These are phyloP conservation scores for Drosophila asahinai DNA, from an alignment of 1,140 invertebrate genomes.

Conservation along the genomic window DNA sequence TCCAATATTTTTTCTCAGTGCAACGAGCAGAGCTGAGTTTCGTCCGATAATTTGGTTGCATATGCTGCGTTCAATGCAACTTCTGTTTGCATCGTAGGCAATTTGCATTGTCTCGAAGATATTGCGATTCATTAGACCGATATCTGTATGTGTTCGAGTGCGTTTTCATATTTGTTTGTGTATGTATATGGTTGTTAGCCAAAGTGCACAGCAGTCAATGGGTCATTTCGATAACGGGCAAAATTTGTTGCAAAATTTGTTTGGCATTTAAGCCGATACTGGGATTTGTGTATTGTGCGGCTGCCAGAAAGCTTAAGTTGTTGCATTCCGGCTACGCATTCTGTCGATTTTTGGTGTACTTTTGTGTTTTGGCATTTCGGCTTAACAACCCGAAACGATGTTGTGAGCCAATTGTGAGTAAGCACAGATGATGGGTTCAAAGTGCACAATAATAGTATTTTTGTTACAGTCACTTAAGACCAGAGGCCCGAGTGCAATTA, in stretches of 20 bases:
- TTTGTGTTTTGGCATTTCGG: conserved; percentile 34
- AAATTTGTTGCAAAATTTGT: conserved; percentile 70
- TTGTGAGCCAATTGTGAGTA: conserved; percentile 40
- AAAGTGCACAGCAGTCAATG: conserved; percentile 55
- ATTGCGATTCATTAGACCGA: conserved; percentile 77
- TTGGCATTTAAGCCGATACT: conserved; percentile 38
- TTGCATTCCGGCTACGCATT: conserved; percentile 29
- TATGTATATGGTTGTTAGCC: conserved; percentile 6
- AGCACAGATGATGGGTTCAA: conserved; percentile 40
- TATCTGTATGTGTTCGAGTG: conserved; percentile 32
- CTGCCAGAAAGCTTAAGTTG: conserved; percentile 38
- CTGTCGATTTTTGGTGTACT: conserved; percentile 35
- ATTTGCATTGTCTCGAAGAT: conserved; percentile 73
- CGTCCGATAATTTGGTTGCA: conserved; percentile 37
- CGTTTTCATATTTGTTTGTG: background rate
- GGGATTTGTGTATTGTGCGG: conserved; percentile 29
- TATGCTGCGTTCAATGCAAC: conserved; percentile 31
- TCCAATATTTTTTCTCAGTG: conserved; percentile 12
- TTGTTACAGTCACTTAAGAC: conserved; percentile 15
- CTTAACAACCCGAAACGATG: conserved; percentile 19
- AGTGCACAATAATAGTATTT: conserved; percentile 16
- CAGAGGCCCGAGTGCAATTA: background rate
- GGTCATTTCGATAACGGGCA: conserved; percentile 71
- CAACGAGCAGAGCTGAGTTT: conserved; percentile 2
- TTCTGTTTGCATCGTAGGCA: conserved; percentile 57